Evolutionary conservation across 2,113 vertebrate species (phyloP).

Genomic region (Leuciscus idus): DNA sequence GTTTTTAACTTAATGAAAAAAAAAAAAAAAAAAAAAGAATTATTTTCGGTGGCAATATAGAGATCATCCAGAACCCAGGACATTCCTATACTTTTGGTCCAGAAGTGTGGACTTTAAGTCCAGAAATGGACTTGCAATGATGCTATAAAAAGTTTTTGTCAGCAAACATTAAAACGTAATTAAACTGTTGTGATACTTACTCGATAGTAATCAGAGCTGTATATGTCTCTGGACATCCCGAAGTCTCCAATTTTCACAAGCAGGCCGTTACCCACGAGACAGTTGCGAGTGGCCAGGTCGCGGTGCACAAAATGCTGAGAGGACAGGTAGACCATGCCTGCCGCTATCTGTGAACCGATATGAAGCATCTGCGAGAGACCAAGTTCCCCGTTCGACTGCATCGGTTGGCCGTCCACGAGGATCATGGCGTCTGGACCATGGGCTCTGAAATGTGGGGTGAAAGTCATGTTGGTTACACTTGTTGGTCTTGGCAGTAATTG

Average conservation of each 20-base stretch:
- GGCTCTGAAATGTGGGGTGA: conserved; percentile 77
- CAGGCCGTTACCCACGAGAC: conserved; percentile 93
- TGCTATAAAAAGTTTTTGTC: neutral
- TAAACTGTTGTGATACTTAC: conserved; percentile 75
- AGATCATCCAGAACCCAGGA: neutral
- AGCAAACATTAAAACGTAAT: neutral
- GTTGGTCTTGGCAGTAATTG: conserved; percentile 11
- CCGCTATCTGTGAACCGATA: conserved; percentile 93
- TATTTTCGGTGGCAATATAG: neutral
- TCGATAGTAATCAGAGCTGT: conserved; percentile 99
- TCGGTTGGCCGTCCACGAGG: conserved; percentile 93
- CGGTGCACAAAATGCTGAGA: conserved; percentile 99
- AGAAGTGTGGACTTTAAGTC: neutral
- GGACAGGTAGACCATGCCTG: conserved; percentile 96
- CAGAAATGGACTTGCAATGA: neutral
- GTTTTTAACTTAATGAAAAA: neutral
- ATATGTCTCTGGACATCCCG: conserved; percentile 98
- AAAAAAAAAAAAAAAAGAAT: neutral
- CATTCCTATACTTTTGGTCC: neutral
- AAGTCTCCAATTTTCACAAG: conserved; percentile 99
- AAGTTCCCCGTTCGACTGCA: conserved; percentile 92
- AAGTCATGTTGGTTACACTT: conserved; percentile 3
- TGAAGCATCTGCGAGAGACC: conserved; percentile 98
- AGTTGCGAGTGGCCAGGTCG: conserved; percentile 97
- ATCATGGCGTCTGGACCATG: conserved; percentile 97